Percentiles rank a stretch among this genome's conserved stretches.
Conservation (phyloP, 2,888 invertebrate species). For the Nebria brevicollis region DNA sequence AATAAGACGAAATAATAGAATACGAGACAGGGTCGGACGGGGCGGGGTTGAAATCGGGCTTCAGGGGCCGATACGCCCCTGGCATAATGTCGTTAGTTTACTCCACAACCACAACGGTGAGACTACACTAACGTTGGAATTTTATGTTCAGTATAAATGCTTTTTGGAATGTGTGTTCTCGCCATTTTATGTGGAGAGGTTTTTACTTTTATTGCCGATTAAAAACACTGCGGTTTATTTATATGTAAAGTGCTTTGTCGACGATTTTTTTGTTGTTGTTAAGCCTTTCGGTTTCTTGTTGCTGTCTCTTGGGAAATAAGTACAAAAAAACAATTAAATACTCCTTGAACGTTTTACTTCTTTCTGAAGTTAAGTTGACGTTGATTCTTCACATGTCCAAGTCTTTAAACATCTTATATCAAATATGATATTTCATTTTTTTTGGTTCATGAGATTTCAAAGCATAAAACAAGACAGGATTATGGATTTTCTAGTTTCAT, state of each 20-base stretch:
- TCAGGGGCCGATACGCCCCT: constrained; percentile 9
- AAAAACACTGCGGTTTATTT: constrained; percentile 46
- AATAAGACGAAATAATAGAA: not conserved
- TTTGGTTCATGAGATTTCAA: too few relatives aligned
- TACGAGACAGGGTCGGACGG: not conserved
- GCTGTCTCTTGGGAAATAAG: constrained; percentile 4
- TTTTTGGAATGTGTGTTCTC: constrained; percentile 38
- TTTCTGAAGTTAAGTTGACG: constrained; percentile 5
- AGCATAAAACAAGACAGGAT: too few relatives aligned
- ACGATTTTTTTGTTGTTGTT: constrained; percentile 32
- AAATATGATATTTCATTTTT: too few relatives aligned
- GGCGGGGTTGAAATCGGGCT: not conserved
- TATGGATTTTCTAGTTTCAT: too few relatives aligned
- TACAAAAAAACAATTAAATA: constrained; percentile 28
- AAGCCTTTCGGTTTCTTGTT: not conserved
- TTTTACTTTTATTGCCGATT: constrained; percentile 45
- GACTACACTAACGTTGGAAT: constrained; percentile 5
- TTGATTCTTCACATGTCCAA: not conserved
- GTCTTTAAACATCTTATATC: too few relatives aligned
- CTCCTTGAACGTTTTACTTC: not conserved
- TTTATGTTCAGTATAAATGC: constrained; percentile 41
- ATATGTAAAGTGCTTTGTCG: constrained; percentile 46
- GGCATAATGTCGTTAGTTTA: constrained; percentile 42
- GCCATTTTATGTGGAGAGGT: constrained; percentile 34
- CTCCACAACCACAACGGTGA: not conserved